These are phyloP conservation scores for Otolemur crassicaudatus DNA, from an alignment of 2,797 vertebrate species.

Conservation along the genomic window DNA sequence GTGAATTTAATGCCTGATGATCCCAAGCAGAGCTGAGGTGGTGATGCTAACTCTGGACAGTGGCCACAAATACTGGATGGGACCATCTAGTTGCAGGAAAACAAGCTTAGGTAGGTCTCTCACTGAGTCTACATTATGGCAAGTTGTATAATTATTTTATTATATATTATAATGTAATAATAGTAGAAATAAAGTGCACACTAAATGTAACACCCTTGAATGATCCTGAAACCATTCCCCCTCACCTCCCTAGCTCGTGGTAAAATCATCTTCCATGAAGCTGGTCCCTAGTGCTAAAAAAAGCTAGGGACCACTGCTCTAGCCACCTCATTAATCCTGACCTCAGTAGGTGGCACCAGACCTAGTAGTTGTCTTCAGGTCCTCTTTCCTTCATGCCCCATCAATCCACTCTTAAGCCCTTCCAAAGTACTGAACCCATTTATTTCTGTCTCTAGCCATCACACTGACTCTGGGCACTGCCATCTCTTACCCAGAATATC, in stretches of 20 bases:
- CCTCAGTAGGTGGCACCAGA: not conserved
- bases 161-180: too few relatives aligned
- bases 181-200: not conserved
- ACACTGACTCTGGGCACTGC: not conserved
- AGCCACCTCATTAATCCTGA: not conserved
- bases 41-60: not conserved
- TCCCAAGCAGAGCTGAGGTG: not conserved
- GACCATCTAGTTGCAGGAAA: too few relatives aligned
- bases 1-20: not conserved
- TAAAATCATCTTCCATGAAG: not conserved
- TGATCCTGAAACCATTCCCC: not conserved
- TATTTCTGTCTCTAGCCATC: not conserved
- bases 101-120: too few relatives aligned
- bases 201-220: not conserved
- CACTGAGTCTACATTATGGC: too few relatives aligned
- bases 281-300: not conserved
- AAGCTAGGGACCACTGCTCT: not conserved
- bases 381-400: not conserved
- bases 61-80: not conserved
- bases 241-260: too few relatives aligned
- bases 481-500: not conserved
- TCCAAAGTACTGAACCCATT: not conserved
- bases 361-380: not conserved
- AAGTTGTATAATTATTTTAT: too few relatives aligned
- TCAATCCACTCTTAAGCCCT: not conserved